Conservation (phyloP, 2,888 invertebrate genomes). For the Argyra leucocephala region DNA sequence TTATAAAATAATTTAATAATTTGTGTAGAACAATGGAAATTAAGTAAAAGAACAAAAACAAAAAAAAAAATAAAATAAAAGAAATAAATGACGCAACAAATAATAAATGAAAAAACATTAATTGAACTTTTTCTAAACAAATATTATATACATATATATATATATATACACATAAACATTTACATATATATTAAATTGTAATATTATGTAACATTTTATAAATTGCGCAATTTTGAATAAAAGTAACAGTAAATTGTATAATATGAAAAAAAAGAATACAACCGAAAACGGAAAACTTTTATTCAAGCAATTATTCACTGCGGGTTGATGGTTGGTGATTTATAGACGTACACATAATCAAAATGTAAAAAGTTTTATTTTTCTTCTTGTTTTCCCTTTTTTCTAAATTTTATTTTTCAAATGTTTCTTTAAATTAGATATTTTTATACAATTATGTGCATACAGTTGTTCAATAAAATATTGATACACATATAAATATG, state of each 20-base stretch:
- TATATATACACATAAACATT: not conserved
- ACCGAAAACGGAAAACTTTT: not conserved
- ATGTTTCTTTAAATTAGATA: not conserved
- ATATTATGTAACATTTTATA: not conserved
- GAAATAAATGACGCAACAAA: not conserved
- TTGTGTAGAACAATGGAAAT: too few species aligned
- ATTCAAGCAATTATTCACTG: slow-evolving; percentile 1
- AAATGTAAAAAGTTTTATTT: not conserved
- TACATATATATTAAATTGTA: not conserved
- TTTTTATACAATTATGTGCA: not conserved
- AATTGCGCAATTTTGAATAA: not conserved
- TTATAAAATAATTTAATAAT: too few species aligned
- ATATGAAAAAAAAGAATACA: not conserved
- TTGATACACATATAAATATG: too few species aligned
- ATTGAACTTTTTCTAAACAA: not conserved
- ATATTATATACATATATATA: not conserved
- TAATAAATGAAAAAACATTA: not conserved
- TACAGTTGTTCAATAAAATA: too few species aligned
- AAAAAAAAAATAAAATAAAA: not conserved
- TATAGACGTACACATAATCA: not conserved
- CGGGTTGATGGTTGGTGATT: not conserved
- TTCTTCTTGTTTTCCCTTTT: too few species aligned
- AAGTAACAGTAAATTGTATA: not conserved
- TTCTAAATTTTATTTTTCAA: not conserved
- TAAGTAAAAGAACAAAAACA: not conserved